Evolutionary conservation across 2,113 vertebrate genomes (phyloP).

Genomic region (Erpornis zantholeuca): DNA sequence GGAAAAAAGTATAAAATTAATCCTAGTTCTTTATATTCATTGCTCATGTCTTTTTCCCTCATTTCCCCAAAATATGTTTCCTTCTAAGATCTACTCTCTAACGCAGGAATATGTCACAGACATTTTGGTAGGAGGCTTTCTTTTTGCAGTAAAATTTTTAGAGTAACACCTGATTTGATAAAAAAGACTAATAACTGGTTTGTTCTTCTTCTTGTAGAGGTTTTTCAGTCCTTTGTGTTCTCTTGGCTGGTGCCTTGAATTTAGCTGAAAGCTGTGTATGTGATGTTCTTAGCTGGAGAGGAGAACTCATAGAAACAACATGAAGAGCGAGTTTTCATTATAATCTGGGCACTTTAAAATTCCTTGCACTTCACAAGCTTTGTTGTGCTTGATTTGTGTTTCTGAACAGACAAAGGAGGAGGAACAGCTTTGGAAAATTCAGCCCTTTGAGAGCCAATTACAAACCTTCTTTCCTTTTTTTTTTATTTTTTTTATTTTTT

Average conservation of each 20-base stretch:
- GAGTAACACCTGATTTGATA: not conserved
- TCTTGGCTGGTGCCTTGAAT: not conserved
- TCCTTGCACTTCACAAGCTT: not conserved
- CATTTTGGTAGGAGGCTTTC: not conserved
- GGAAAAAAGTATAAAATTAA: not conserved
- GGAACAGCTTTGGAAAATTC: not conserved
- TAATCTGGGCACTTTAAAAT: not conserved
- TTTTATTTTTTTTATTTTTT: not conserved
- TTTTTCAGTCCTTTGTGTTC: not conserved
- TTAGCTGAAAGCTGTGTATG: not conserved
- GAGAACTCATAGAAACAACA: not conserved
- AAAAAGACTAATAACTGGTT: not conserved
- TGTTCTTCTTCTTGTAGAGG: not conserved
- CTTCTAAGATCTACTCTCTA: not conserved
- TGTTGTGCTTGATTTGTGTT: not conserved
- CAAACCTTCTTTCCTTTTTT: not conserved
- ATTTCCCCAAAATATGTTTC: not conserved
- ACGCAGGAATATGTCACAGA: not conserved
- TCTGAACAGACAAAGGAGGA: not conserved
- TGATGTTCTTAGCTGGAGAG: not conserved
- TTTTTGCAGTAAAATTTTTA: not conserved
- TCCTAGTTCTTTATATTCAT: not conserved
- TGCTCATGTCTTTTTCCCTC: not conserved
- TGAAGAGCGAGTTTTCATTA: not conserved
- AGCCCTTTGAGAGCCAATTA: not conserved